phyloP scores from a whole-genome alignment of 2,797 vertebrate genomes.

The Telmatherina bonti region DNA sequence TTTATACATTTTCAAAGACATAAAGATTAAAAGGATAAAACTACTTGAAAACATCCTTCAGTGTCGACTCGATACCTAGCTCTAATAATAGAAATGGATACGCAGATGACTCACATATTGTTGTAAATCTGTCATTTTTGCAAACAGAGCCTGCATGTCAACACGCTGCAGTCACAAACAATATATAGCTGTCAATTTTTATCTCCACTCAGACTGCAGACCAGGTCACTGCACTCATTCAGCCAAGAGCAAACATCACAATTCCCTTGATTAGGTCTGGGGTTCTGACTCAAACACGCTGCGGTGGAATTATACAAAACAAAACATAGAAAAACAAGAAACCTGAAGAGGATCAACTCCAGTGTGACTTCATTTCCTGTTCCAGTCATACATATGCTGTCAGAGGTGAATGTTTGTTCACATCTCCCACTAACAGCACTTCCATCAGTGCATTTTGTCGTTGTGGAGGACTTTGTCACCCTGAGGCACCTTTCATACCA shows the following conservation, averaged over 20 bases:
- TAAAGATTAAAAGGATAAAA: not conserved
- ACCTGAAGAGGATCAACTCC: constrained; percentile 6
- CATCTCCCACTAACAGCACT: constrained; percentile 46
- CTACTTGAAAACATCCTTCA: not conserved
- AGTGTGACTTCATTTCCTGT: constrained; percentile 27
- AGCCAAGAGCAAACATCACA: constrained; percentile 26
- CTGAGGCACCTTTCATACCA: constrained; percentile 47
- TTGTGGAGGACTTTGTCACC: constrained; percentile 52
- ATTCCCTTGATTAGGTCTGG: constrained; percentile 23
- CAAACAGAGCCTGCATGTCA: constrained; percentile 23
- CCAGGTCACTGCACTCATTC: constrained; percentile 28
- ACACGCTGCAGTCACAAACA: constrained; percentile 36
- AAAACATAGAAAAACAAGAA: not conserved
- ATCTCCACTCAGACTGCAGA: constrained; percentile 32
- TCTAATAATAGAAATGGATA: no score
- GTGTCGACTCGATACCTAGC: no score
- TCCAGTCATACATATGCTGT: constrained; percentile 9
- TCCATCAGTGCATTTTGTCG: constrained; percentile 59
- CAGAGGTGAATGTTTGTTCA: constrained; percentile 13
- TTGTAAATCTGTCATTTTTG: not conserved
- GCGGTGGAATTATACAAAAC: not conserved
- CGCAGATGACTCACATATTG: not conserved
- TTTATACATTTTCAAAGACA: not conserved
- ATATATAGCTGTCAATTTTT: constrained; percentile 46
- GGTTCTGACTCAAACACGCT: constrained; percentile 14